Conservation (phyloP, 2,888 invertebrate genomes). For the Horisme vitalbata region DNA sequence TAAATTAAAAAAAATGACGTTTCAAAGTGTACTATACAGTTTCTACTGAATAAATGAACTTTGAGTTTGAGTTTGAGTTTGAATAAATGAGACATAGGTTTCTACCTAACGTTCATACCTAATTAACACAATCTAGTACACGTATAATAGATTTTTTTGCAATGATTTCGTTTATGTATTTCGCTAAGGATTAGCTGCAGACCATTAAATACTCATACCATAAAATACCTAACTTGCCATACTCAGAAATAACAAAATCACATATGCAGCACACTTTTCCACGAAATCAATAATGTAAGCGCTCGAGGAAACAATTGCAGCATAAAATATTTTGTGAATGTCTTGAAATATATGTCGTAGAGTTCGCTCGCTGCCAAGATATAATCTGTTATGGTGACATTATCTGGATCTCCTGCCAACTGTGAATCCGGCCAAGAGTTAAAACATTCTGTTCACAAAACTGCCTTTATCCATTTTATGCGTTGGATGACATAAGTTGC, state of each 20-base stretch:
- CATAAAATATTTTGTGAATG: conserved; percentile 59
- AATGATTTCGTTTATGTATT: no score
- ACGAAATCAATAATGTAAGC: conserved; percentile 24
- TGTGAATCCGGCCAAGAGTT: conserved; percentile 62
- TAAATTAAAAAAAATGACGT: no score
- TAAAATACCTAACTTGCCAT: not conserved
- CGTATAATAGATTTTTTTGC: no score
- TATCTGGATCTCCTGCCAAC: conserved; percentile 75
- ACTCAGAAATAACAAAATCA: not conserved
- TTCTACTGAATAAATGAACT: no score
- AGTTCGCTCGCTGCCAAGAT: conserved; percentile 69
- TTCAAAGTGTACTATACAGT: no score
- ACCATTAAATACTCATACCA: not conserved
- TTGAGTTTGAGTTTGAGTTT: no score
- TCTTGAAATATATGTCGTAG: conserved; percentile 56
- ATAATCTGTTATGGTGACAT: conserved; percentile 81
- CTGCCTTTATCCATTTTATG: conserved; percentile 41
- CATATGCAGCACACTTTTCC: conserved; percentile 5
- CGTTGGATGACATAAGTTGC: conserved; percentile 28
- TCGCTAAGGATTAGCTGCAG: no score
- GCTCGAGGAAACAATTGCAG: conserved; percentile 30
- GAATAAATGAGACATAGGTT: no score
- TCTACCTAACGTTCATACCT: no score
- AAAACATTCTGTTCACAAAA: conserved; percentile 59
- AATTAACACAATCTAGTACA: no score